phyloP scores from a whole-genome alignment of 2,797 vertebrate species.

The Bucorvus abyssinicus region DNA sequence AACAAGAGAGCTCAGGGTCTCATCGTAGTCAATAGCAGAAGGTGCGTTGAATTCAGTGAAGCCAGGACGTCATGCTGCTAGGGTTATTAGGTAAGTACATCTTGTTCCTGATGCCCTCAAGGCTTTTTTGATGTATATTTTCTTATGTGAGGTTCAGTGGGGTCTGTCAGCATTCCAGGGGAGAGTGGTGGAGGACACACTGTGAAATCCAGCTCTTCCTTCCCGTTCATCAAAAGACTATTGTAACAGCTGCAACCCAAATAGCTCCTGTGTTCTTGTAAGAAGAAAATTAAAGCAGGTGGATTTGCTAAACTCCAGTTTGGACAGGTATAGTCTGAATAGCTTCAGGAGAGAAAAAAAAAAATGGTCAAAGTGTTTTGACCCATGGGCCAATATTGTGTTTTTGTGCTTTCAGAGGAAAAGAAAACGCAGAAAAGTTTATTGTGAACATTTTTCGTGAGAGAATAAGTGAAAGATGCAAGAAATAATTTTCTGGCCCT shows the following conservation, averaged over 20 bases:
- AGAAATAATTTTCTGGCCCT: neutral
- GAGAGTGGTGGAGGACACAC: neutral
- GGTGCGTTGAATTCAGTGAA: neutral
- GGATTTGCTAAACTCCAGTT: neutral
- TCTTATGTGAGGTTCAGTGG: neutral
- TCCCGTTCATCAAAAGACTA: neutral
- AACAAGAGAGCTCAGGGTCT: neutral
- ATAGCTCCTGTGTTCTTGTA: neutral
- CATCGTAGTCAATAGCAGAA: neutral
- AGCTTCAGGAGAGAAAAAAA: neutral
- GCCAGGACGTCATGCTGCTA: neutral
- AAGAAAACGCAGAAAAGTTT: neutral
- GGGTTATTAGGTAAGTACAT: neutral
- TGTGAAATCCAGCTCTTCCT: neutral
- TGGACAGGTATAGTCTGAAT: neutral
- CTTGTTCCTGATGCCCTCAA: neutral
- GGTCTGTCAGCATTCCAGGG: neutral
- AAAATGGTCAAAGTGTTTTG: neutral
- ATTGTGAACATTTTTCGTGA: neutral
- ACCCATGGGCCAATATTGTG: neutral
- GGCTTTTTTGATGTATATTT: neutral
- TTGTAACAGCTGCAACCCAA: neutral
- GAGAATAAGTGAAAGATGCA: neutral
- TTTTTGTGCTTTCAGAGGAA: neutral
- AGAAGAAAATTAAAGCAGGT: neutral